Percentiles rank a stretch among this genome's conserved stretches.
Evolutionary conservation across 2,113 vertebrate species (phyloP).

Genomic region (Alligator mississippiensis): DNA sequence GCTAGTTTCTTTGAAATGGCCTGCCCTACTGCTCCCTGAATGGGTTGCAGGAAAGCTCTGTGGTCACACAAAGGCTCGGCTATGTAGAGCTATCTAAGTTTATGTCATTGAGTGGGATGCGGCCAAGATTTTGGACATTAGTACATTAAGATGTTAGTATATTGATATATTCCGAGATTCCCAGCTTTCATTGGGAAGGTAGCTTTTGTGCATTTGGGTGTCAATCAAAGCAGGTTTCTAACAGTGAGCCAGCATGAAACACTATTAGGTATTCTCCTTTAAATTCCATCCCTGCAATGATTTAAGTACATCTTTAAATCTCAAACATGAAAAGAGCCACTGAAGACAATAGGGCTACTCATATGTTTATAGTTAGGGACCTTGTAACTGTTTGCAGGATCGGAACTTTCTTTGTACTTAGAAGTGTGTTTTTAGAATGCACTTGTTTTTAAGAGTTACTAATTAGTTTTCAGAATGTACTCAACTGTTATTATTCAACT

Average conservation of each 20-base stretch:
- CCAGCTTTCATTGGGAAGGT: neutral
- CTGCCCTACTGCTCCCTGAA: neutral
- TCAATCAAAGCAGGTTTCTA: neutral
- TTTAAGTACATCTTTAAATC: neutral
- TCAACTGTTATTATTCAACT: slow-evolving; percentile 45
- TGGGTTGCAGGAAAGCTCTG: neutral
- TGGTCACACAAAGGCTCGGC: neutral
- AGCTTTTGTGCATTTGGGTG: neutral
- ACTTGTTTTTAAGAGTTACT: slow-evolving; percentile 20
- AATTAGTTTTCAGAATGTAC: slow-evolving; percentile 56
- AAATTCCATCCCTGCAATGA: neutral
- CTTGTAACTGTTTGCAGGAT: neutral
- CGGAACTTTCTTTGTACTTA: neutral
- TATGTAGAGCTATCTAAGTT: neutral
- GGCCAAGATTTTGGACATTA: neutral
- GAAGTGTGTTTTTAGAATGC: slow-evolving; percentile 36
- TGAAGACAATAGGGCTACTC: neutral
- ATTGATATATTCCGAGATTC: no score
- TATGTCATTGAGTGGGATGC: neutral
- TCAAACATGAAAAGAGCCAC: neutral
- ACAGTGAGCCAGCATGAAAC: neutral
- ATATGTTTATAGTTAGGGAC: neutral
- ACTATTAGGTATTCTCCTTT: neutral
- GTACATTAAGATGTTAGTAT: no score
- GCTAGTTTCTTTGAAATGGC: neutral